Conservation (phyloP, 2,888 invertebrate genomes). For the Tipula confusa region DNA sequence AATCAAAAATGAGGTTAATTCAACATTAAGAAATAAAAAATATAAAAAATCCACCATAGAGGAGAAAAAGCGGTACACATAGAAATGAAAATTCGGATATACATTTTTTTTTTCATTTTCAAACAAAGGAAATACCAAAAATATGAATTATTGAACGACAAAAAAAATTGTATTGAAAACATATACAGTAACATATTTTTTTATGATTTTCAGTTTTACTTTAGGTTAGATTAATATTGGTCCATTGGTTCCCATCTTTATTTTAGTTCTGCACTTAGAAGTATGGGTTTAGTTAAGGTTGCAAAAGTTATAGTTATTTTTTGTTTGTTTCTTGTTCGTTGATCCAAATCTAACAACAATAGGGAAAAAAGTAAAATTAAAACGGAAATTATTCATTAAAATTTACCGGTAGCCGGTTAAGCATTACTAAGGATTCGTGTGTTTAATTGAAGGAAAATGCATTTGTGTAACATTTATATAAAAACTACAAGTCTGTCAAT, state of each 20-base stretch:
- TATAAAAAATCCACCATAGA: constrained; percentile 25
- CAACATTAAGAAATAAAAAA: constrained; percentile 25
- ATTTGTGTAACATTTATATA: not conserved
- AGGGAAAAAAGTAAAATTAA: not conserved
- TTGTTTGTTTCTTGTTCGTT: not conserved
- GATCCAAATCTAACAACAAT: not conserved
- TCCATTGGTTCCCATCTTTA: not conserved
- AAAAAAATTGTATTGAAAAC: constrained; percentile 3
- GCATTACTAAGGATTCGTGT: not conserved
- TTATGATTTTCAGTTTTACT: not conserved
- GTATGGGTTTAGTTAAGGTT: not conserved
- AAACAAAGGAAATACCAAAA: constrained; percentile 25
- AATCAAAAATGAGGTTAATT: constrained; percentile 25
- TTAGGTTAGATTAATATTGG: not conserved
- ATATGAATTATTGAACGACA: constrained; percentile 12
- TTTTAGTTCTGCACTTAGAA: constrained; percentile 4
- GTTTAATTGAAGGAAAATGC: not conserved
- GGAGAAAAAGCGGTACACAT: constrained; percentile 1
- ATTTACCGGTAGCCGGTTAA: not conserved
- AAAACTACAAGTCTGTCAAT: too few relatives aligned
- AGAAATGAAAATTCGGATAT: constrained; percentile 10
- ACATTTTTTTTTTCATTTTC: not conserved
- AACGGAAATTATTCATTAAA: constrained; percentile 3
- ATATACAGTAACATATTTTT: constrained; percentile 16
- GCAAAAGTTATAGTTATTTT: not conserved